These are phyloP conservation scores for Dicrurus megarhynchus DNA, from an alignment of 2,113 vertebrate genomes.

Conservation along the genomic window DNA sequence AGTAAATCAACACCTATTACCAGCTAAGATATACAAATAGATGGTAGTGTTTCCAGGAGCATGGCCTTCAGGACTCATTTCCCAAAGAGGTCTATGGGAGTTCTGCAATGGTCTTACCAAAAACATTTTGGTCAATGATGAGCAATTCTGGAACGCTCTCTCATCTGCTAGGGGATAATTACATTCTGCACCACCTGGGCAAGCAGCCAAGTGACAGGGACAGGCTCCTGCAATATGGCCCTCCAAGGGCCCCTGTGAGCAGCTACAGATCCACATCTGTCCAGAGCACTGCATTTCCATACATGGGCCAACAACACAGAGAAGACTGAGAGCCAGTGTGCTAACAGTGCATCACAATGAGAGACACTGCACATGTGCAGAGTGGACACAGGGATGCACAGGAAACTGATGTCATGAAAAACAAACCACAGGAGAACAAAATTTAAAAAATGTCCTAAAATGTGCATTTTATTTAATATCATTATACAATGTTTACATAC, in stretches of 20 bases:
- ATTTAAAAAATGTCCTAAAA: slow-evolving; percentile 86
- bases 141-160: neutral
- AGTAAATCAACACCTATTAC: neutral
- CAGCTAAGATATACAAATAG: neutral
- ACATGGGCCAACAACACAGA: neutral
- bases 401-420: neutral
- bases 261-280: neutral
- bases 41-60: neutral
- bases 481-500: slow-evolving; percentile 90
- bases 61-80: neutral
- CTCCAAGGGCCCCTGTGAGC: neutral
- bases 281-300: neutral
- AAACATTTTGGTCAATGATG: neutral
- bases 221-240: neutral
- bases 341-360: rapidly evolving
- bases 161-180: rapidly evolving
- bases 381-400: neutral
- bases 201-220: neutral
- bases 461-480: slow-evolving; percentile 89
- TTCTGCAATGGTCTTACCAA: neutral
- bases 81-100: neutral
- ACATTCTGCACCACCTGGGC: neutral
- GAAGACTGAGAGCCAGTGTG: neutral
- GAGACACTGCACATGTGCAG: rapidly evolving
- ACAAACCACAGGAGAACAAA: slow-evolving; percentile 64